These are phyloP conservation scores for Heliornis fulica DNA, from an alignment of 2,113 vertebrate genomes.

Conservation along the genomic window DNA sequence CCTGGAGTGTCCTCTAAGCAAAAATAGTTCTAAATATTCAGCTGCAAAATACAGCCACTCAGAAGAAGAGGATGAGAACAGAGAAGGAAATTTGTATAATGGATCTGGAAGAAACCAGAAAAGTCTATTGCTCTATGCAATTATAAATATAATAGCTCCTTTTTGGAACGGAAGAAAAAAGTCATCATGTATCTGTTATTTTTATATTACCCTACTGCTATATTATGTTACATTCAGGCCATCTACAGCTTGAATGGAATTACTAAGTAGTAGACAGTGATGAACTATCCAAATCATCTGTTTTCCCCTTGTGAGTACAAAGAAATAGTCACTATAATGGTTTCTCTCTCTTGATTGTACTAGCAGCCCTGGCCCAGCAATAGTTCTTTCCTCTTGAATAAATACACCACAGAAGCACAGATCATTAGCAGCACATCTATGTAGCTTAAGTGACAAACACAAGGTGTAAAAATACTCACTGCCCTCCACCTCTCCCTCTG, in stretches of 20 bases:
- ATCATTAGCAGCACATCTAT: neutral
- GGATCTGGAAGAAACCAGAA: neutral
- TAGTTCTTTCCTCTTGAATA: neutral
- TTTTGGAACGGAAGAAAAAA: neutral
- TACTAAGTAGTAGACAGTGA: neutral
- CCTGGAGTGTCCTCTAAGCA: neutral
- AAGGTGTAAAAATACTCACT: neutral
- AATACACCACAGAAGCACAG: neutral
- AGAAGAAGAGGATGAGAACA: neutral
- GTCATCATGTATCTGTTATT: neutral
- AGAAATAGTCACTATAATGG: neutral
- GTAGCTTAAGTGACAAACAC: neutral
- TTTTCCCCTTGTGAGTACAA: neutral
- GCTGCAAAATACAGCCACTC: neutral
- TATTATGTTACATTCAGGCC: neutral
- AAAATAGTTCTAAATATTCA: neutral
- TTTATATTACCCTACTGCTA: neutral
- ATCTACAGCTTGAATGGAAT: neutral
- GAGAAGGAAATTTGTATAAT: neutral
- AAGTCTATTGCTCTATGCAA: neutral
- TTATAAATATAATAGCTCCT: constrained; percentile 5
- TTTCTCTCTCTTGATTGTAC: neutral
- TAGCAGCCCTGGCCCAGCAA: neutral
- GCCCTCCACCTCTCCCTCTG: neutral
- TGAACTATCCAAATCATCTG: neutral